phyloP scores from a whole-genome alignment of 1,140 invertebrate species.

The Meteorus sp. region DNA sequence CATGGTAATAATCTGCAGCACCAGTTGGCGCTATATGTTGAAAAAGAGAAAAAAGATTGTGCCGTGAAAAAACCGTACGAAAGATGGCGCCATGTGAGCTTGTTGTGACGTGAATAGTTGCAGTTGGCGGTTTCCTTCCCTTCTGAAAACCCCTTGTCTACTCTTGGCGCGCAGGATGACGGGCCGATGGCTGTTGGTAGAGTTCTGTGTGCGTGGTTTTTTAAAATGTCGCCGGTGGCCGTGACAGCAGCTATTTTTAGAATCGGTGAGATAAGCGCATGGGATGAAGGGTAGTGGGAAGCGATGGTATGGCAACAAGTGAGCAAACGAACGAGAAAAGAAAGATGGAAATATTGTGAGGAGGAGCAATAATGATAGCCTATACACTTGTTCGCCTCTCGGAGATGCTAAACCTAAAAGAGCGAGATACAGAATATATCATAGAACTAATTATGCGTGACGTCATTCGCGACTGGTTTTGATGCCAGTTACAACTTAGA shows the following conservation, averaged over 20 bases:
- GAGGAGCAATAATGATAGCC: slow-evolving; percentile 7
- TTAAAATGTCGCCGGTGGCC: slow-evolving; percentile 58
- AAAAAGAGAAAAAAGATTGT: too few species aligned
- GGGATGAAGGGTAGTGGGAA: slow-evolving; percentile 18
- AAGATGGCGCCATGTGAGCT: too few species aligned
- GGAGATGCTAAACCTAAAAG: not conserved
- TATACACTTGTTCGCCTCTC: too few species aligned
- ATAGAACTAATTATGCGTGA: slow-evolving; percentile 56
- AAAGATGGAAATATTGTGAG: slow-evolving; percentile 5
- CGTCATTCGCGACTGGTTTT: slow-evolving; percentile 53
- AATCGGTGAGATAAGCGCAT: slow-evolving; percentile 51
- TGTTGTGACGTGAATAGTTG: too few species aligned
- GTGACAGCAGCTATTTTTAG: slow-evolving; percentile 59
- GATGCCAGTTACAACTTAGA: slow-evolving; percentile 31
- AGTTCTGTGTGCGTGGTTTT: slow-evolving; percentile 29
- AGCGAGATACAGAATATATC: slow-evolving; percentile 33
- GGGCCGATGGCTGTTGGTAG: not conserved
- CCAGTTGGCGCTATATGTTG: too few species aligned
- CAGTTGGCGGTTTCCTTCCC: too few species aligned
- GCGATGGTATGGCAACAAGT: slow-evolving; percentile 7
- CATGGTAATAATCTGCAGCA: too few species aligned
- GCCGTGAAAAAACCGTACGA: too few species aligned
- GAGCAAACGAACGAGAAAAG: slow-evolving; percentile 5
- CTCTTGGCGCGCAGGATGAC: not conserved
- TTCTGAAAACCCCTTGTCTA: too few species aligned